Conservation (phyloP, 2,888 invertebrate genomes). For the Phyto melanocephala region DNA sequence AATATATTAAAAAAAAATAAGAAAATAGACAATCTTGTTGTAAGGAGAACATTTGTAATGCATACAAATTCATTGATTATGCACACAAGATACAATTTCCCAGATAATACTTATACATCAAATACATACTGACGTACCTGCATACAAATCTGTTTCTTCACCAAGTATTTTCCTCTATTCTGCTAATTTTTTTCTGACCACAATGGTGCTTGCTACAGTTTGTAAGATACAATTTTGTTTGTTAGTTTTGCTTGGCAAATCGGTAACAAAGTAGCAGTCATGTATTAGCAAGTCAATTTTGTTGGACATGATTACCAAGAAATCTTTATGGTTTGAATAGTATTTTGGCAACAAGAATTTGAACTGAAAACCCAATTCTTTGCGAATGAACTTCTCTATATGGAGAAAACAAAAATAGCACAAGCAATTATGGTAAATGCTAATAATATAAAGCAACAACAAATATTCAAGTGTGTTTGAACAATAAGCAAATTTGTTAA, state of each 20-base stretch:
- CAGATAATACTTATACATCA: constrained; percentile 9
- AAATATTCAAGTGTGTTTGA: not conserved
- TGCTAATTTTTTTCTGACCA: not conserved
- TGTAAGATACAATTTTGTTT: constrained; percentile 20
- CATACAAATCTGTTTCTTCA: not conserved
- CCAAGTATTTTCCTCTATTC: not conserved
- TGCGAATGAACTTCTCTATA: too few species aligned
- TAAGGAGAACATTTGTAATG: constrained; percentile 53
- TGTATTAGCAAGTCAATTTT: constrained; percentile 65
- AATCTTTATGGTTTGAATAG: constrained; percentile 47
- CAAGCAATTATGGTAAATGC: constrained; percentile 48
- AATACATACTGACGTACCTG: not conserved
- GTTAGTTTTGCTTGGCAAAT: constrained; percentile 48
- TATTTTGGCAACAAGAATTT: constrained; percentile 56
- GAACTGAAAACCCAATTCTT: constrained; percentile 63
- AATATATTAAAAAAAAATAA: not conserved
- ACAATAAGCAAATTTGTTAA: not conserved
- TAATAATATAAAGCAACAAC: not conserved
- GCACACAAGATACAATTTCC: constrained; percentile 56
- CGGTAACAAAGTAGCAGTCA: constrained; percentile 65
- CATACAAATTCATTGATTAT: constrained; percentile 62
- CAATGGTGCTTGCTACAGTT: not conserved
- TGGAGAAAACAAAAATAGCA: too few species aligned
- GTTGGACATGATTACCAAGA: constrained; percentile 49
- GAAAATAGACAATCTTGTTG: constrained; percentile 21